Base-by-base conservation (phyloP, 2,888 invertebrate species). In the Branchipolynoe longqiensis region DNA sequence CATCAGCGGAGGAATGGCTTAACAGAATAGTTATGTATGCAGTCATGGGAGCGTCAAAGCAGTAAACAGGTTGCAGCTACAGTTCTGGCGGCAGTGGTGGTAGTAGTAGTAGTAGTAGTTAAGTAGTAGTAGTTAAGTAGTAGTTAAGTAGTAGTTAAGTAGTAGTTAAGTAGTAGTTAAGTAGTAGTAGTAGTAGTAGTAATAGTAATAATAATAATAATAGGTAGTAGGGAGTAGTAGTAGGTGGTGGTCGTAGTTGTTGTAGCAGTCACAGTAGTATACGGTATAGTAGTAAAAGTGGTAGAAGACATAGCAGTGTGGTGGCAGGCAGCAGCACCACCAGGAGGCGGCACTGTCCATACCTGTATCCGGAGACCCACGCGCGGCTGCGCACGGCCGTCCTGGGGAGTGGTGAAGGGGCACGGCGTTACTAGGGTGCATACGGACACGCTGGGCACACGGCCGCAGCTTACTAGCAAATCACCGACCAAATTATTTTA, bases 401-500 rank as follows among this genome's bases (percentile, higher is more conserved):
- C 69, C 69, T 69, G 38, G 33, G 38, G 18, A 69, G 69, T 36
- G 22, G 38, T 8, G 18, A 38, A 38, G 69, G 18, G 69, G 25
- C 33, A 69, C 36, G 18, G 36, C n/a, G 2, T 14, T 89, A 96
- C 96, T 96, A 94, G 97, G 97, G 95, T 97, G 97, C 83, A 96
- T 96, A 91, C 96, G 97, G 87, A 95, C 96, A 90, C 96, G 96
- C 92, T 97, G 96, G n/a, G n/a, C n/a, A n/a, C n/a, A n/a, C n/a
- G n/a, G n/a, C n/a, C n/a, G n/a, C n/a, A n/a, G n/a, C n/a, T n/a
- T n/a, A n/a, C n/a, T n/a, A n/a, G n/a, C n/a, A n/a, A n/a, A n/a
- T n/a, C n/a, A n/a, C n/a, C n/a, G n/a, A n/a, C n/a, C n/a, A n/a
- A n/a, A n/a, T n/a, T n/a, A n/a, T n/a, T n/a, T n/a, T n/a, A n/a